A percentile compares a stretch with the other conserved stretches of the same genome.
Evolutionary conservation across 2,113 vertebrate genomes (phyloP).

Genomic region (Sorex fumeus): DNA sequence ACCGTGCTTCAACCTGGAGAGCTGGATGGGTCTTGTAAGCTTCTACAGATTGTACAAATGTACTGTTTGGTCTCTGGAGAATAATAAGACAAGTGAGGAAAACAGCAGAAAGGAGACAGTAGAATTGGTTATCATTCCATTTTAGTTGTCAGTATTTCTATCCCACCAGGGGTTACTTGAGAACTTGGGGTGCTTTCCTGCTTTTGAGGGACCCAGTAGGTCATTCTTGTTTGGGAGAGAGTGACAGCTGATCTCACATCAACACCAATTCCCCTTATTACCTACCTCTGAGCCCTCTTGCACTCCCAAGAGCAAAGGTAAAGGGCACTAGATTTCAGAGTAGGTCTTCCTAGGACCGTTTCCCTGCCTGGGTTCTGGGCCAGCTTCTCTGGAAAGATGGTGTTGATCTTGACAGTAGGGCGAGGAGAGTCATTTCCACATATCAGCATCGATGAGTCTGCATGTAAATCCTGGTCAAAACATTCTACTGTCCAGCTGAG

Average conservation of each 20-base stretch:
- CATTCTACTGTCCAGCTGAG: neutral
- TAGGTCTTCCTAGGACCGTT: neutral
- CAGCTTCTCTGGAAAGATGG: neutral
- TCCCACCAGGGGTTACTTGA: neutral
- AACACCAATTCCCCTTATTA: no score
- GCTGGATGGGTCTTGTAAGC: neutral
- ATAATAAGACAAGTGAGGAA: neutral
- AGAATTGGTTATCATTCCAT: conserved; percentile 10
- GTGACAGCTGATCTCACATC: neutral
- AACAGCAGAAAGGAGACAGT: neutral
- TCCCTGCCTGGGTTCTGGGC: no score
- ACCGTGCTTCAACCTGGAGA: neutral
- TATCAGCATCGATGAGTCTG: neutral
- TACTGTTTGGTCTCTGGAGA: neutral
- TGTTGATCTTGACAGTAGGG: neutral
- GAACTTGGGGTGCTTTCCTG: neutral
- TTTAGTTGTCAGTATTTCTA: neutral
- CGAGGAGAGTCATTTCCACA: neutral
- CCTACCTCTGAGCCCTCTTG: neutral
- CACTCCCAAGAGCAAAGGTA: neutral
- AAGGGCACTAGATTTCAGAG: neutral
- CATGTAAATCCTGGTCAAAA: neutral
- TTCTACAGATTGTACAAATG: neutral
- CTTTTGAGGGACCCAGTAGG: neutral
- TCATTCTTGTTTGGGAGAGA: neutral